A percentile compares a stretch with the other conserved stretches of the same genome.
These are phyloP conservation scores for Lepidurus arcticus DNA, from an alignment of 1,140 invertebrate species.

Conservation along the genomic window DNA sequence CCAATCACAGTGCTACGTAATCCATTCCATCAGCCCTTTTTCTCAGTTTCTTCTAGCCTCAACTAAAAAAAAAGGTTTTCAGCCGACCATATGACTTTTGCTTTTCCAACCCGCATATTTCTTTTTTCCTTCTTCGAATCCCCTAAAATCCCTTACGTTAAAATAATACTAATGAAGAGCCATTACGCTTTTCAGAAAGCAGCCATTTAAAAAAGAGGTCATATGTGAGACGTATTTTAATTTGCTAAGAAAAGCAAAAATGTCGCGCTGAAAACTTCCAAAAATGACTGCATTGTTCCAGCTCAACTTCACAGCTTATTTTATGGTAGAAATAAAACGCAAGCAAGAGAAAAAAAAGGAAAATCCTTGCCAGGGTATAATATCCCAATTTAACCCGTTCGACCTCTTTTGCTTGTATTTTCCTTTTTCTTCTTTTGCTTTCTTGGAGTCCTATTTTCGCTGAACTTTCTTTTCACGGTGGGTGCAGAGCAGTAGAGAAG, in stretches of 20 bases:
- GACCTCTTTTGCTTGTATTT: not conserved
- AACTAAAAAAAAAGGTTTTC: not conserved
- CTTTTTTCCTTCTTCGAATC: not conserved
- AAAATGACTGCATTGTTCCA: not conserved
- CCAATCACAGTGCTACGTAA: slow-evolving; percentile 10
- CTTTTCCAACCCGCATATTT: not conserved
- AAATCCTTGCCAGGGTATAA: not conserved
- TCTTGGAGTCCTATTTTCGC: not conserved
- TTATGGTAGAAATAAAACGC: not conserved
- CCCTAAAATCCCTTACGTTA: not conserved
- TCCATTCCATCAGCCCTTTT: slow-evolving; percentile 14
- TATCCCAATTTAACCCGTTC: not conserved
- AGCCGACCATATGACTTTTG: not conserved
- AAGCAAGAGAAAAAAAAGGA: not conserved
- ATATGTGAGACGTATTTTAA: no score
- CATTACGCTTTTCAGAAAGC: not conserved
- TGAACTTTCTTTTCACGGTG: not conserved
- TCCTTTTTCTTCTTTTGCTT: not conserved
- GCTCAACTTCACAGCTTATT: not conserved
- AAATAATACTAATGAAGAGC: not conserved
- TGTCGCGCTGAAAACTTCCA: no score
- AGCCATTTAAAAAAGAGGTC: no score
- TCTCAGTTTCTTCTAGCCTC: not conserved
- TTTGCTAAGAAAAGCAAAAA: no score
- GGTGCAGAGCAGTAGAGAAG: not conserved